Percentiles rank a stretch among this genome's conserved stretches.
phyloP scores from a whole-genome alignment of 2,888 invertebrate species.

The Apocheima hispidaria region DNA sequence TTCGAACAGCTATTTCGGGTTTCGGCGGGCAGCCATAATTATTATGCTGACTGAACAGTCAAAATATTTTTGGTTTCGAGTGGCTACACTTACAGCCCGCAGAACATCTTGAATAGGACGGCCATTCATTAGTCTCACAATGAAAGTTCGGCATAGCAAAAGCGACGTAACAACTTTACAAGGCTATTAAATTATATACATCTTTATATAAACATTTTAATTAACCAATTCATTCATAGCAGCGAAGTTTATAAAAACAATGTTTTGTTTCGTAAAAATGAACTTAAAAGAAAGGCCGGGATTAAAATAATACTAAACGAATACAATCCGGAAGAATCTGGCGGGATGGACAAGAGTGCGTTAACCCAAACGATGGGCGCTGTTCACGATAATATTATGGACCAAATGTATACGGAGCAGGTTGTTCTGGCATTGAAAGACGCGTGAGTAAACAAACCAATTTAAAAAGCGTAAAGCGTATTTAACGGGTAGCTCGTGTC shows the following conservation, averaged over 20 bases:
- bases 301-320: conserved; percentile 55
- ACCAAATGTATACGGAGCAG: conserved; percentile 66
- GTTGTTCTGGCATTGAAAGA: conserved; percentile 66
- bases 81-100: conserved; percentile 37
- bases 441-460: conserved; percentile 68
- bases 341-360: conserved; percentile 68
- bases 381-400: conserved; percentile 64
- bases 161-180: conserved; percentile 24
- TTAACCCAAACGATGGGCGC: conserved; percentile 67
- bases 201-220: conserved; percentile 13
- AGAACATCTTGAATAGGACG: conserved; percentile 2
- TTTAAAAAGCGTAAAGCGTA: conserved; percentile 60
- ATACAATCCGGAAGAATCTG: conserved; percentile 63
- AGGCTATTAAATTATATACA: conserved; percentile 18
- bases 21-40: conserved; percentile 58
- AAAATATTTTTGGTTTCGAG: conserved; percentile 69
- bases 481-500: conserved; percentile 50
- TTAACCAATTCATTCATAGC: conserved; percentile 7
- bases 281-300: conserved; percentile 33
- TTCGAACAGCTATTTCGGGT: conserved; percentile 67
- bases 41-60: conserved; percentile 71
- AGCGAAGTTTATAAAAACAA: background rate
- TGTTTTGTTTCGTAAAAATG: background rate
- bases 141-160: conserved; percentile 24
- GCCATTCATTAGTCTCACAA: conserved; percentile 14